Percentiles rank a stretch among this genome's conserved stretches.
phyloP scores from a whole-genome alignment of 2,113 vertebrate species.

The Hemichromis elongatus region DNA sequence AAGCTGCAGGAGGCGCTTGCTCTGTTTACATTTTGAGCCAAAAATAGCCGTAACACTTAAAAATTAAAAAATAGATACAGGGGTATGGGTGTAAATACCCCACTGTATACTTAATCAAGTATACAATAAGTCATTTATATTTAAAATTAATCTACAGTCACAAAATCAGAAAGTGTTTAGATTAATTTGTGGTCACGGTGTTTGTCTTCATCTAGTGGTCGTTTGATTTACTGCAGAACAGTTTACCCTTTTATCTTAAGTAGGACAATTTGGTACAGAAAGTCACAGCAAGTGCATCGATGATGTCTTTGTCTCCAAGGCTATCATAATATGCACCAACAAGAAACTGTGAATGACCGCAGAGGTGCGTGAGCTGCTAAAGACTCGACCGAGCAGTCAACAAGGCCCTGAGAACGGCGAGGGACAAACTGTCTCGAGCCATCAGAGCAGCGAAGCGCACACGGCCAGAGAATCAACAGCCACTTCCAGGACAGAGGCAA shows the following conservation, averaged over 20 bases:
- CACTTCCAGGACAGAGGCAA: too few species aligned
- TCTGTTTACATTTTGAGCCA: accelerated
- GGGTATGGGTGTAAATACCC: neutral
- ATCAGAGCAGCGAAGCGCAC: too few species aligned
- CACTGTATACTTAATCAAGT: neutral
- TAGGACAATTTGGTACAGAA: neutral
- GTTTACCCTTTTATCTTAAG: neutral
- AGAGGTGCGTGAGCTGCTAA: too few species aligned
- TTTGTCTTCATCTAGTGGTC: neutral
- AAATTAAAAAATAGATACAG: accelerated
- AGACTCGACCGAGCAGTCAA: too few species aligned
- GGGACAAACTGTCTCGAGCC: too few species aligned
- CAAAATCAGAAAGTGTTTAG: neutral
- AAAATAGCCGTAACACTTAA: neutral
- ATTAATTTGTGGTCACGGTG: neutral
- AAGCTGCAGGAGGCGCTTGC: neutral
- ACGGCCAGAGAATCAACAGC: too few species aligned
- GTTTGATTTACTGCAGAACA: neutral
- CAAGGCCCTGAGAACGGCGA: too few species aligned
- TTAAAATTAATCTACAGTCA: neutral
- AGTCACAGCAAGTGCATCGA: too few species aligned
- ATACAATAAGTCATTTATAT: neutral
- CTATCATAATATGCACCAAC: too few species aligned
- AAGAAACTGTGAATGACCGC: too few species aligned
- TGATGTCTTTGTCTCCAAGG: too few species aligned